Conservation (phyloP, 2,113 vertebrate species). For the Mesitornis unicolor region DNA sequence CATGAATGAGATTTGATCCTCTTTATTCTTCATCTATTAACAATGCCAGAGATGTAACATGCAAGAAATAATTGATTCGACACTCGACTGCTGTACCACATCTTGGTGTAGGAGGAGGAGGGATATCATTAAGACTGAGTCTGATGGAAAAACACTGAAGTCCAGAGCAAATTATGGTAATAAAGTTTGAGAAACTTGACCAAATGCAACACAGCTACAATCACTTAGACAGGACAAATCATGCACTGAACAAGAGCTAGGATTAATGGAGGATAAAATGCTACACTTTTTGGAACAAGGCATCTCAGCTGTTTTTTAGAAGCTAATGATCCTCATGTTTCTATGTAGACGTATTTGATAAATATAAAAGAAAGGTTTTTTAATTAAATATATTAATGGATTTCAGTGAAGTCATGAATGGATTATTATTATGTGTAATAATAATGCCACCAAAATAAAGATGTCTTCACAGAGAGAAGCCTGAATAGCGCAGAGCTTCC, state of each 20-base stretch:
- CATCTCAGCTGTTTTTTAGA: neutral
- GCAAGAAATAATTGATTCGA: neutral
- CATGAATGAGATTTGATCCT: neutral
- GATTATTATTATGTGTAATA: too few species aligned
- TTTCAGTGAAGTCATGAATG: neutral
- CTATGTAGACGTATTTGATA: neutral
- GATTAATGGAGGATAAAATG: slow-evolving; percentile 13
- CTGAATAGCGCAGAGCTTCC: neutral
- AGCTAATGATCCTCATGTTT: neutral
- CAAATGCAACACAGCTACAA: neutral
- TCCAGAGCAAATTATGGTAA: neutral
- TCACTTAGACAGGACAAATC: neutral
- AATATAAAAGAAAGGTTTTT: neutral
- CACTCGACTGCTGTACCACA: neutral
- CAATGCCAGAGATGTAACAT: neutral
- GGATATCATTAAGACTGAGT: neutral
- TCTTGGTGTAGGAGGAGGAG: neutral
- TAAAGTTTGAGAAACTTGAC: neutral
- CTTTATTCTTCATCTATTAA: neutral
- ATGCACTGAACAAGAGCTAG: neutral
- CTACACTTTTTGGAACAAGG: neutral
- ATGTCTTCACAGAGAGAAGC: neutral
- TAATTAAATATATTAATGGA: neutral
- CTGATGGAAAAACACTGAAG: neutral
- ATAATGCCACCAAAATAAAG: neutral